Percentiles rank a stretch among this genome's conserved stretches.
Conservation (phyloP, 1,140 invertebrate species). For the Rhopalosiphum maidis region DNA sequence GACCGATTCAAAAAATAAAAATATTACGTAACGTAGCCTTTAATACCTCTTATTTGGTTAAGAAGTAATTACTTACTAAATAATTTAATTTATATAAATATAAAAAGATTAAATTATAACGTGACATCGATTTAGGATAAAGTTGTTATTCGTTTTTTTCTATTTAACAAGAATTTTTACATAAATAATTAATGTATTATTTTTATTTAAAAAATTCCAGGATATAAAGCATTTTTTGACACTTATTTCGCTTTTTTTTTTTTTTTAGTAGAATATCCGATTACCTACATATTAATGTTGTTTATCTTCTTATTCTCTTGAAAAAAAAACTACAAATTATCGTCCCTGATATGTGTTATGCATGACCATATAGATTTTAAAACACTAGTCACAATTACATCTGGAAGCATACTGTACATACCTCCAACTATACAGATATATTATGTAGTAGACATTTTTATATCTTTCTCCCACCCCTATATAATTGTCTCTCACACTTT, state of each 20-base stretch:
- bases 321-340: neutral
- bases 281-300: neutral
- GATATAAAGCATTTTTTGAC: neutral
- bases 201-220: no score
- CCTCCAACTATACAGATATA: neutral
- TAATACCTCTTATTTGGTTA: neutral
- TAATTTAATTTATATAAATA: neutral
- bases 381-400: neutral
- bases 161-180: neutral
- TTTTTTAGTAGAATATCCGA: neutral
- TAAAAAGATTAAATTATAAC: no score
- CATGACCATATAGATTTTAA: neutral
- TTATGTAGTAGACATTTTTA: no score
- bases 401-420: neutral
- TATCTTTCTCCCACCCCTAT: neutral
- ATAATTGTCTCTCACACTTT: neutral
- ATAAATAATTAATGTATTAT: no score
- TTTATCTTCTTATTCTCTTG: neutral
- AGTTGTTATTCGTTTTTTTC: rapidly evolving
- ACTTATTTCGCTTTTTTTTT: neutral
- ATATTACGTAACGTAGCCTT: neutral
- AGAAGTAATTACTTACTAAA: neutral
- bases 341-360: neutral
- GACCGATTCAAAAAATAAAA: no score
- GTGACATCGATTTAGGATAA: neutral